Conservation (phyloP, 2,113 vertebrate species). For the Saccopteryx leptura region DNA sequence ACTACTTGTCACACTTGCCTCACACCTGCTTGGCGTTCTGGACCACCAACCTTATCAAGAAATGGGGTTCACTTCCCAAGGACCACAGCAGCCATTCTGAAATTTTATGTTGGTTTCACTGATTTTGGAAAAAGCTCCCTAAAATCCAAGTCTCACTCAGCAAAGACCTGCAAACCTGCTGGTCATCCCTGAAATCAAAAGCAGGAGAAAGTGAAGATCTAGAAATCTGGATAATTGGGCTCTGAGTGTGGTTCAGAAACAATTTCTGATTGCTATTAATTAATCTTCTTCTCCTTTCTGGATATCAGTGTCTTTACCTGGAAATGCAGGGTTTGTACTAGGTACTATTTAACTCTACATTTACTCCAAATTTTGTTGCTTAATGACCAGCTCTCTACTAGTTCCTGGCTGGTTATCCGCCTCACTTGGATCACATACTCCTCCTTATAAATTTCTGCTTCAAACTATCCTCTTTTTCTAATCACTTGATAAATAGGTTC, state of each 20-base stretch:
- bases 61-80: neutral
- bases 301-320: neutral
- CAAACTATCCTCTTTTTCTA: neutral
- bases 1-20: neutral
- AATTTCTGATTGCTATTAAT: neutral
- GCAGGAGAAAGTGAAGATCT: neutral
- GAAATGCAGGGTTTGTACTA: neutral
- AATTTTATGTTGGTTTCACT: neutral
- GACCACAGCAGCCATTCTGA: too few species aligned
- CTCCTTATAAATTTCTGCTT: neutral
- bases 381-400: neutral
- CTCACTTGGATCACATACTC: neutral
- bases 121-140: neutral
- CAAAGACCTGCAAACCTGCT: neutral
- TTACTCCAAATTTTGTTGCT: neutral
- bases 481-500: neutral
- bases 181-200: neutral
- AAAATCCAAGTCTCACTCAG: neutral
- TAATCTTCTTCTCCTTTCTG: neutral
- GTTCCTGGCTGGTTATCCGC: neutral
- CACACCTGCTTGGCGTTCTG: neutral
- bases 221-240: neutral
- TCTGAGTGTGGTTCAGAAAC: neutral
- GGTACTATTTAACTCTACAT: neutral
- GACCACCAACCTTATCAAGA: neutral